Evolutionary conservation across 2,797 vertebrate species (phyloP).

Genomic region (Amphiprion clarkii): DNA sequence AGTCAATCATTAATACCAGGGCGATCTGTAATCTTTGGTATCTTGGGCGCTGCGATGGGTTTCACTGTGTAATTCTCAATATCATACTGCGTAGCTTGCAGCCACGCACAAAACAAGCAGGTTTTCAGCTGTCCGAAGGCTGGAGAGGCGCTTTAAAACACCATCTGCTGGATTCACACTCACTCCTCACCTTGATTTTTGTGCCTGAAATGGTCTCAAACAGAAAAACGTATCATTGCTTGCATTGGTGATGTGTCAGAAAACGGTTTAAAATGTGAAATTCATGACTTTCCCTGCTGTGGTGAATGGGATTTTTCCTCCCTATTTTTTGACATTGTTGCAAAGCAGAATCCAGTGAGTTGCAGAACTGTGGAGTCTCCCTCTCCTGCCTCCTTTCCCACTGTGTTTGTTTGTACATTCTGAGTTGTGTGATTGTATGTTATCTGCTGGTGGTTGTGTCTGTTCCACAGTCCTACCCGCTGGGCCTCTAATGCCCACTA

Average conservation of each 20-base stretch:
- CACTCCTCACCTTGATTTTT: slow-evolving; percentile 14
- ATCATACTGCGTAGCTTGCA: slow-evolving; percentile 82
- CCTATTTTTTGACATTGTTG: not conserved
- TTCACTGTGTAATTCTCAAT: slow-evolving; percentile 59
- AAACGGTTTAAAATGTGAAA: slow-evolving; percentile 12
- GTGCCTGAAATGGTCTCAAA: slow-evolving; percentile 19
- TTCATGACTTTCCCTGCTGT: slow-evolving; percentile 10
- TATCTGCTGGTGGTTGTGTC: slow-evolving; percentile 32
- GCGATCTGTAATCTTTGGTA: not conserved
- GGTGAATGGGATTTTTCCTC: not conserved
- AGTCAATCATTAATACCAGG: not conserved
- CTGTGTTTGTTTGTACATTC: slow-evolving; percentile 23
- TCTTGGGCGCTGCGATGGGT: slow-evolving; percentile 14
- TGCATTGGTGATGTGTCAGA: not conserved
- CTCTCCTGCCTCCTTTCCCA: not conserved
- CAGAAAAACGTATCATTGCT: slow-evolving; percentile 15
- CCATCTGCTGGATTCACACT: slow-evolving; percentile 38
- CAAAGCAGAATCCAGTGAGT: slow-evolving; percentile 16
- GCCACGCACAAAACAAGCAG: slow-evolving; percentile 62
- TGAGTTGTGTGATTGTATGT: slow-evolving; percentile 26
- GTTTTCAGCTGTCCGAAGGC: slow-evolving; percentile 52
- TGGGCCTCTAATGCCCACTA: slow-evolving; percentile 59
- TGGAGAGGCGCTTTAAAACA: slow-evolving; percentile 25
- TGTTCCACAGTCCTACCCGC: slow-evolving; percentile 48
- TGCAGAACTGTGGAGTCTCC: slow-evolving; percentile 16